Base-by-base conservation (phyloP, 2,797 vertebrate species). In the Enteromius treurensis region DNA sequence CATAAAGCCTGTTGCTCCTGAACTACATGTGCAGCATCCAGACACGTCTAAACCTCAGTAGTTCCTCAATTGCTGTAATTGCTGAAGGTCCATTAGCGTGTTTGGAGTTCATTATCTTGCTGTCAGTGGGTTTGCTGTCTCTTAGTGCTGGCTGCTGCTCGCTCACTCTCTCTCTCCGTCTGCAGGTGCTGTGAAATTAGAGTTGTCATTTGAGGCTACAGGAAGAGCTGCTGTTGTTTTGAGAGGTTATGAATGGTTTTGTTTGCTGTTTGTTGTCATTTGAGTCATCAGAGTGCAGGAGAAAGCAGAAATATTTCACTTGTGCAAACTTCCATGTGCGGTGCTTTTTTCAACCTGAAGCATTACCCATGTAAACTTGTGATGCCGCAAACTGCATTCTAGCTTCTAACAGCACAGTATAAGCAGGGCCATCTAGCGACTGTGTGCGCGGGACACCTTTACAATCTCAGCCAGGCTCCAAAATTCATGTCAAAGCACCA, bases 1-100 rank as follows among this genome's bases (percentile, higher is more conserved):
- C 71, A 42, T 77, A 62, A 81, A 77, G 29, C 40, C 42, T 13
- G 58, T 23, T 21, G 15, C 23, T 47, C 34, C 47, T 49, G 49
- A 65, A 32, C 47, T 75, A 45, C 53, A 23, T 17, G n/a, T 70
- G 53, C 64, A 49, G 62, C 40, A 68, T 47, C 17, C 73, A 29
- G 15, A 32, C 67, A 32, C 60, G 53, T 69, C 80, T 85, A 82
- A 60, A 51, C 49, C 71, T 82, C 76, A 68, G 62, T 73, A 85
- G 80, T 65, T 73, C 77, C 80, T 83, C 83, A 80, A 77, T 77
- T 80, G 53, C 80, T 69, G 34, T 80, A 83, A 85, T 82, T 85
- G 65, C 64, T 62, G 64, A 68, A 60, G 37, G 68, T 73, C 79
- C 68, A 62, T 71, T 80, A 49, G 47, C 53, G 60, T 81, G 79